A percentile compares a stretch with the other conserved stretches of the same genome.
Evolutionary conservation across 1,140 invertebrate genomes (phyloP).

Genomic region (Diachasma alloeum): DNA sequence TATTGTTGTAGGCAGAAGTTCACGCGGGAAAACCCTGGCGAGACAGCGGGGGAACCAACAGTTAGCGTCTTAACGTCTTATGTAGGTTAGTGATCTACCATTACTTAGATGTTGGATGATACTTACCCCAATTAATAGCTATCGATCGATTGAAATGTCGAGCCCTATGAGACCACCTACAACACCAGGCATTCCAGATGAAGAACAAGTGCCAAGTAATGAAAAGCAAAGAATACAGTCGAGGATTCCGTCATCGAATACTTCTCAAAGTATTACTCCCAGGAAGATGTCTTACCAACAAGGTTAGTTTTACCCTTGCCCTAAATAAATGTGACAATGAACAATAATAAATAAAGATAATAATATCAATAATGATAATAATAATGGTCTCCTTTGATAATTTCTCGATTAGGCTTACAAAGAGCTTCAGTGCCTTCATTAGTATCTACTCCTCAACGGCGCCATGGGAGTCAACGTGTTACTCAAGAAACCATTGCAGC

Average conservation of each 20-base stretch:
- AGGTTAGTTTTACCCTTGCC: slow-evolving; percentile 28
- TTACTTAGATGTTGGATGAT: too few species aligned
- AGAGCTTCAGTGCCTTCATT: not conserved
- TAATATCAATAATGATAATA: slow-evolving; percentile 13
- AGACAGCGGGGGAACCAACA: too few species aligned
- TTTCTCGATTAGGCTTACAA: not conserved
- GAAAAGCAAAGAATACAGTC: slow-evolving; percentile 22
- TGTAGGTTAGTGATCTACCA: too few species aligned
- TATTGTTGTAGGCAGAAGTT: too few species aligned
- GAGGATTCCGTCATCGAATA: slow-evolving; percentile 40
- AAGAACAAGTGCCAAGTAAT: slow-evolving; percentile 25
- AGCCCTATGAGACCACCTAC: slow-evolving; percentile 54
- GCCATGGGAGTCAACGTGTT: slow-evolving; percentile 38
- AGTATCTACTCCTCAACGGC: slow-evolving; percentile 55
- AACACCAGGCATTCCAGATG: slow-evolving; percentile 40
- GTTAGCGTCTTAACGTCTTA: too few species aligned
- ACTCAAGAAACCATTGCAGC: slow-evolving; percentile 49
- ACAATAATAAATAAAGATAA: slow-evolving; percentile 8
- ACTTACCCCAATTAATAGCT: not conserved
- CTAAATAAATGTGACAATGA: not conserved
- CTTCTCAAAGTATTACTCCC: slow-evolving; percentile 37
- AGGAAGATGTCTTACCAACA: slow-evolving; percentile 29
- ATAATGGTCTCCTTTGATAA: slow-evolving; percentile 1
- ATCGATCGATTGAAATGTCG: slow-evolving; percentile 52
- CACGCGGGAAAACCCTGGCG: too few species aligned